These are phyloP conservation scores for Onychorhynchus coronatus DNA, from an alignment of 2,113 vertebrate species.

Conservation along the genomic window DNA sequence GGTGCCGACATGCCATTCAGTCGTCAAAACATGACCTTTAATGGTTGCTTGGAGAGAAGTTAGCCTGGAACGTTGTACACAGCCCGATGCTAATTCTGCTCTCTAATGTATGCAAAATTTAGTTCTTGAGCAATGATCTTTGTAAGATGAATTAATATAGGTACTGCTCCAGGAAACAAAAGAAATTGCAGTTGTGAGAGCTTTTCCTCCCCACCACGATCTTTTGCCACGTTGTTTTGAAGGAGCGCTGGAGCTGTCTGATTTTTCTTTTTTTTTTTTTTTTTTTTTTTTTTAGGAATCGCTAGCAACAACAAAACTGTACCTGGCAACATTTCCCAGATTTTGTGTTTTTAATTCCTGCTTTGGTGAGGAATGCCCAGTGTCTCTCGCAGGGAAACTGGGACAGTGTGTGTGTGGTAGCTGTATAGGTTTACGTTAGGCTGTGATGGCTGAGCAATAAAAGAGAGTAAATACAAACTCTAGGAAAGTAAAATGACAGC, in stretches of 20 bases:
- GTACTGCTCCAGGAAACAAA: conserved; percentile 79
- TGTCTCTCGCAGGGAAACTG: conserved; percentile 26
- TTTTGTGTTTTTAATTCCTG: conserved; percentile 16
- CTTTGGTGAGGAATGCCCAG: conserved; percentile 28
- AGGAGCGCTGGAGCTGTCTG: conserved; percentile 50
- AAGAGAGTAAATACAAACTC: conserved; percentile 16
- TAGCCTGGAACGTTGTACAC: conserved; percentile 90
- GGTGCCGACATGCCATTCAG: conserved; percentile 99
- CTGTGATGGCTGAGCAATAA: not conserved
- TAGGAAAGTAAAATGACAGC: conserved; percentile 47
- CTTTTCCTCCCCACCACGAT: conserved; percentile 47
- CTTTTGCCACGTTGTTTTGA: conserved; percentile 50
- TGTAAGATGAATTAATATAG: conserved; percentile 83
- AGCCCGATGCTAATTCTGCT: conserved; percentile 93
- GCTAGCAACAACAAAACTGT: conserved; percentile 6
- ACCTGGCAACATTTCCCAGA: conserved; percentile 11
- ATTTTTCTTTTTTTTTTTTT: not conserved
- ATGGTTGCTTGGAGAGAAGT: conserved; percentile 98
- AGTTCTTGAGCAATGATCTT: conserved; percentile 83
- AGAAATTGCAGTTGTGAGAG: conserved; percentile 71
- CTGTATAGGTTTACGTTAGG: conserved; percentile 28
- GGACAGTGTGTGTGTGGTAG: conserved; percentile 30
- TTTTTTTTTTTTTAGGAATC: not conserved
- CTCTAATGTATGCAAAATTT: conserved; percentile 96
- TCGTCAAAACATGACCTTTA: conserved; percentile 99